Conservation (phyloP, 2,888 invertebrate species). For the Eulithis prunata region DNA sequence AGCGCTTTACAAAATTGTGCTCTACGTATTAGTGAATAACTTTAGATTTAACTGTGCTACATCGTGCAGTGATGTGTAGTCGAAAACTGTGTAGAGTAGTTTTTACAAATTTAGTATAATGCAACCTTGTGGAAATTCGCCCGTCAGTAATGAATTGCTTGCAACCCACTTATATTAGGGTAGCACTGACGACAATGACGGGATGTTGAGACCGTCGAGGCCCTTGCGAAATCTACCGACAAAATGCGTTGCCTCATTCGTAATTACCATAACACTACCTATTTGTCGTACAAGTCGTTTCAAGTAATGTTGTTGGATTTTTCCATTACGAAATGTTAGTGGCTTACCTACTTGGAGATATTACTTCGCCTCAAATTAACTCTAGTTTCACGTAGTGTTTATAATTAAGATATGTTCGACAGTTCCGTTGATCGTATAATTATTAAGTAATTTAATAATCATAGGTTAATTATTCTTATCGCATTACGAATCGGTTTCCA, state of each 20-base stretch:
- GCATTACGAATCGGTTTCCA: constrained; percentile 21
- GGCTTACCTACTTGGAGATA: neutral
- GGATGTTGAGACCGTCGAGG: constrained; percentile 43
- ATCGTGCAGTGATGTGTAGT: too few species aligned
- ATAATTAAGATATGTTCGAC: neutral
- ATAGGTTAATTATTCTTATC: constrained; percentile 22
- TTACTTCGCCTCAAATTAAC: neutral
- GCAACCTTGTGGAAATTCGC: constrained; percentile 41
- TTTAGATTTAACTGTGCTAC: too few species aligned
- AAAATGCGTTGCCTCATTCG: constrained; percentile 17
- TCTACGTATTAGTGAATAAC: too few species aligned
- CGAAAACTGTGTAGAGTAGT: constrained; percentile 14
- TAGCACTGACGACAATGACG: constrained; percentile 43
- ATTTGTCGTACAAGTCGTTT: neutral
- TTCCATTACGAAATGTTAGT: neutral
- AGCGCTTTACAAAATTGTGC: too few species aligned
- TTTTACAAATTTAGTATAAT: constrained; percentile 38
- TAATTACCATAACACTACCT: constrained; percentile 13
- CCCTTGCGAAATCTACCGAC: constrained; percentile 22
- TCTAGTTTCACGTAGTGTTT: too few species aligned
- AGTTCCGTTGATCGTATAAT: neutral
- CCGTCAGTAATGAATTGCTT: constrained; percentile 44
- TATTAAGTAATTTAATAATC: neutral
- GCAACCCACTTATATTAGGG: constrained; percentile 30
- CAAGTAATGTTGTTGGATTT: neutral